Evolutionary conservation across 2,797 vertebrate species (phyloP).

Genomic region (Anabas testudineus): DNA sequence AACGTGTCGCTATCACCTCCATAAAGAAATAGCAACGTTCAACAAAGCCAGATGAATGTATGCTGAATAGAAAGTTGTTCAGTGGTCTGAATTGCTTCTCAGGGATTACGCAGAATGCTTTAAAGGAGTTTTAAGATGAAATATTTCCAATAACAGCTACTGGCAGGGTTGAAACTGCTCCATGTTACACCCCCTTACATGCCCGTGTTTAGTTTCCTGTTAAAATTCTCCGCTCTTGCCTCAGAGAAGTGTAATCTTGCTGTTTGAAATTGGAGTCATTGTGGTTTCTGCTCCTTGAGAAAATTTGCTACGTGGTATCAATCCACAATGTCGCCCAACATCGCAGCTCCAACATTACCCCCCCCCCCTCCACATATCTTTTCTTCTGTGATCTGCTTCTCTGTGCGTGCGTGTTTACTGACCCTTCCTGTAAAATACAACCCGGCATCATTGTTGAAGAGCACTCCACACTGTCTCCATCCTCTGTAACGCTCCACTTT

Average conservation of each 20-base stretch:
- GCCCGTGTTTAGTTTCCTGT: conserved; percentile 15
- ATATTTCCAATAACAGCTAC: conserved; percentile 1
- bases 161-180: not conserved
- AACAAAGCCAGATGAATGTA: too few species aligned
- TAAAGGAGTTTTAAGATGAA: not conserved
- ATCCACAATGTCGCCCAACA: conserved; percentile 20
- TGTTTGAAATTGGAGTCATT: conserved; percentile 49
- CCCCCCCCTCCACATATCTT: not conserved
- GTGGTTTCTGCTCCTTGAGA: conserved; percentile 21
- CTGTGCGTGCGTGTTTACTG: conserved; percentile 28
- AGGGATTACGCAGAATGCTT: too few species aligned
- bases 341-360: conserved; percentile 35
- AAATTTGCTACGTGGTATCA: conserved; percentile 33
- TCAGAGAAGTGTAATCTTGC: conserved; percentile 39
- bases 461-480: not conserved
- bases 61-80: too few species aligned
- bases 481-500: conserved; percentile 18
- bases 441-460: not conserved
- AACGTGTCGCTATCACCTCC: too few species aligned
- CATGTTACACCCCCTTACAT: conserved; percentile 1
- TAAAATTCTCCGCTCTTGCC: conserved; percentile 3
- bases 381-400: conserved; percentile 19
- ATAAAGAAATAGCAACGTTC: too few species aligned
- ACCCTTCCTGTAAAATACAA: conserved; percentile 30
- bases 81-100: too few species aligned